These are phyloP conservation scores for Parnassius glacialis DNA, from an alignment of 2,888 invertebrate species.

Conservation along the genomic window DNA sequence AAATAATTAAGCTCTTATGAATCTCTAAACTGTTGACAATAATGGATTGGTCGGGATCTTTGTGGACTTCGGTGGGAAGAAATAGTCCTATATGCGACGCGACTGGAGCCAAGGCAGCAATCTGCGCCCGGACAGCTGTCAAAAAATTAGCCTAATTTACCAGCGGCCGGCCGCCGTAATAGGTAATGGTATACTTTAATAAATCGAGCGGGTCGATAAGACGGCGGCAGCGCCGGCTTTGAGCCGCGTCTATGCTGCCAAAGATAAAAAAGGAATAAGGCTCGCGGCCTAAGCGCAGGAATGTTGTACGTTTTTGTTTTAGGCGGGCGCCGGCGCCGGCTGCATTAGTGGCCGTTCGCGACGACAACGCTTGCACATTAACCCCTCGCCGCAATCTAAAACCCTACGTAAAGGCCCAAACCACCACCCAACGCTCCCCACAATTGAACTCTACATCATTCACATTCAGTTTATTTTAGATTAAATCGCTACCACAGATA, in stretches of 20 bases:
- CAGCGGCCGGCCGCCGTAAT: conserved; percentile 26
- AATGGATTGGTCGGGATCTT: neutral
- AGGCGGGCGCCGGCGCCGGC: conserved; percentile 74
- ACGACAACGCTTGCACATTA: conserved; percentile 37
- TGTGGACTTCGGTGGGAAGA: neutral
- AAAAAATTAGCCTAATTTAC: conserved; percentile 10
- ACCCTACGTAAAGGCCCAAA: neutral
- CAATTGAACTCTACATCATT: neutral
- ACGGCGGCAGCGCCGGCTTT: conserved; percentile 56
- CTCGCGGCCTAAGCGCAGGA: conserved; percentile 72
- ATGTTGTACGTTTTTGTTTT: conserved; percentile 70
- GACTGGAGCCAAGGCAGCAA: neutral
- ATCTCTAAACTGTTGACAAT: neutral
- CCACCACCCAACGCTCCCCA: neutral
- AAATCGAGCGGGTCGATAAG: conserved; percentile 33
- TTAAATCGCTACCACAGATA: neutral
- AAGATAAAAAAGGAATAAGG: conserved; percentile 70
- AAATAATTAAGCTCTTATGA: neutral
- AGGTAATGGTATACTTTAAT: conserved; percentile 38
- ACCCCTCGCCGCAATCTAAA: conserved; percentile 35
- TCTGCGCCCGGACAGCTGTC: conserved; percentile 9
- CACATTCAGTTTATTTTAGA: neutral
- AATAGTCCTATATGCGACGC: neutral
- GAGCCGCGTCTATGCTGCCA: conserved; percentile 36
- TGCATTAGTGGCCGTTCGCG: conserved; percentile 43